These are phyloP conservation scores for Zophobas morio DNA, from an alignment of 1,140 invertebrate species.

Conservation along the genomic window DNA sequence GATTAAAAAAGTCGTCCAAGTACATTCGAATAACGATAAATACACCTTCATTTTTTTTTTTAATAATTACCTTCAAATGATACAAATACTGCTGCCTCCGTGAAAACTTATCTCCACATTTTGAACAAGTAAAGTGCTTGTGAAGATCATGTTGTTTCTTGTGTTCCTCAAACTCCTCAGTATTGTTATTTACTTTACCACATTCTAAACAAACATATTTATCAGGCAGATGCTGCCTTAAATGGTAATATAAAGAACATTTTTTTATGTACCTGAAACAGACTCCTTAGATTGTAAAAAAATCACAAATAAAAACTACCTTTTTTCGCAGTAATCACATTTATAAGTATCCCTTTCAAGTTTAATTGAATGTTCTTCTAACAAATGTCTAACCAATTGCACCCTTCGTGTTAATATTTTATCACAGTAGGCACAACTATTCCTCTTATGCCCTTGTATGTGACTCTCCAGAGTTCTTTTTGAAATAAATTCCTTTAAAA, in stretches of 20 bases:
- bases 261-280: slow-evolving; percentile 65
- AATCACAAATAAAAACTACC: slow-evolving; percentile 63
- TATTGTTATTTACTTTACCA: slow-evolving; percentile 61
- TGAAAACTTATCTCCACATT: slow-evolving; percentile 65
- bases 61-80: slow-evolving; percentile 60
- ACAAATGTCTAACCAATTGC: slow-evolving; percentile 66
- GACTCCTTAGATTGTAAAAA: slow-evolving; percentile 56
- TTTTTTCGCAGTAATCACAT: slow-evolving; percentile 62
- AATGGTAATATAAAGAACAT: slow-evolving; percentile 64
- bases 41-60: not conserved
- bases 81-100: slow-evolving; percentile 66
- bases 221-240: slow-evolving; percentile 64
- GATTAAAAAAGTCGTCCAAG: too few relatives aligned
- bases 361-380: slow-evolving; percentile 61
- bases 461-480: slow-evolving; percentile 66
- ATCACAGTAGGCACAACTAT: slow-evolving; percentile 67
- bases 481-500: slow-evolving; percentile 63
- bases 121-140: slow-evolving; percentile 65
- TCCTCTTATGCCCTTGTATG: slow-evolving; percentile 67
- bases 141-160: slow-evolving; percentile 62
- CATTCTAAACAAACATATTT: slow-evolving; percentile 66
- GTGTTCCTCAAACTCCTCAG: slow-evolving; percentile 62
- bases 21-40: not conserved
- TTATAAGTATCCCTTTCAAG: slow-evolving; percentile 46
- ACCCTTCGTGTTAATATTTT: slow-evolving; percentile 66